phyloP scores from a whole-genome alignment of 2,888 invertebrate genomes.

The Ferdinandea cuprea region DNA sequence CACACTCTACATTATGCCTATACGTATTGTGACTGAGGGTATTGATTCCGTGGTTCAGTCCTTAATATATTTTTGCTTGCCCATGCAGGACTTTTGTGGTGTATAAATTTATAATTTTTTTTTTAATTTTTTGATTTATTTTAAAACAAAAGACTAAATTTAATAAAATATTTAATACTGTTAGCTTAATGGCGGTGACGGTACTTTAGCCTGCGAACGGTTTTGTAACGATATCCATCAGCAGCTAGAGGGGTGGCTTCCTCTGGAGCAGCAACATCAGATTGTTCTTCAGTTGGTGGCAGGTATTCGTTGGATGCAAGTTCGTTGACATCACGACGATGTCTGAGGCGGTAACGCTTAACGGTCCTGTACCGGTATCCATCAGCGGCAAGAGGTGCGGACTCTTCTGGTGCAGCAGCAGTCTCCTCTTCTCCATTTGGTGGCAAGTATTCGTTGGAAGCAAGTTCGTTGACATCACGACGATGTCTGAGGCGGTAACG shows the following conservation, averaged over 20 bases:
- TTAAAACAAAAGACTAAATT: no score
- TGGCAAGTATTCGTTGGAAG: constrained; percentile 58
- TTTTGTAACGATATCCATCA: no score
- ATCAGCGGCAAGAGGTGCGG: constrained; percentile 76
- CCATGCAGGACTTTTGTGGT: no score
- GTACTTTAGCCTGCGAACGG: constrained; percentile 71
- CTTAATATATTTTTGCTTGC: no score
- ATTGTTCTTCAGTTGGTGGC: constrained; percentile 45
- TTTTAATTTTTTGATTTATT: no score
- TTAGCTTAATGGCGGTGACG: constrained; percentile 74
- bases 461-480: constrained; percentile 45
- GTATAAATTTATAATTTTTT: no score
- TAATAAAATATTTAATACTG: not conserved
- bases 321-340: constrained; percentile 77
- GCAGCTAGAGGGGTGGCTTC: constrained; percentile 71
- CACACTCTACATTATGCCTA: no score
- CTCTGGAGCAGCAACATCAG: constrained; percentile 8
- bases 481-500: constrained; percentile 32
- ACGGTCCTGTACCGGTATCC: constrained; percentile 81
- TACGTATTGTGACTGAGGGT: no score
- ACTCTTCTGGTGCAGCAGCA: constrained; percentile 55
- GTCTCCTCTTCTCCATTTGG: constrained; percentile 34
- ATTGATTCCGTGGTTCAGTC: no score
- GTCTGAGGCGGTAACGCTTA: constrained; percentile 77
- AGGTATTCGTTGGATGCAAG: constrained; percentile 47